phyloP scores from a whole-genome alignment of 2,797 vertebrate genomes.

The Thamnophis elegans region DNA sequence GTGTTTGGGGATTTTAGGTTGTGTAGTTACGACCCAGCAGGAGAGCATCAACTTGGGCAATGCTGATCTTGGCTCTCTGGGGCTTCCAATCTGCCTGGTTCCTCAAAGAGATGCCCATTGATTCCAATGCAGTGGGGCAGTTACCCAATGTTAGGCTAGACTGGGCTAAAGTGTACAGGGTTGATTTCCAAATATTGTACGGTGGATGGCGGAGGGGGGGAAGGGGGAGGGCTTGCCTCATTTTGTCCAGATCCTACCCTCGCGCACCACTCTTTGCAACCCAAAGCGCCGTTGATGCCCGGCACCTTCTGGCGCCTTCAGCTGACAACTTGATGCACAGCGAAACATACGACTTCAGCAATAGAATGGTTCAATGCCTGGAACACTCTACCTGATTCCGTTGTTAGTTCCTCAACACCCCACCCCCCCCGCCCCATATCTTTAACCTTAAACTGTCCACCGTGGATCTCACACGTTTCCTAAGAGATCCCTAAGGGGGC shows the following conservation, averaged over 20 bases:
- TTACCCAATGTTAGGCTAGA: neutral
- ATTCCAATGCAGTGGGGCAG: neutral
- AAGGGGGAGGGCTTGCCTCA: neutral
- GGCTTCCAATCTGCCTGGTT: neutral
- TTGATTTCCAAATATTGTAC: neutral
- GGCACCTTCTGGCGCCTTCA: neutral
- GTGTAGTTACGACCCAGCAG: neutral
- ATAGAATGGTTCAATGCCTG: no score
- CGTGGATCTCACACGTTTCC: no score
- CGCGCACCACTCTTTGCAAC: neutral
- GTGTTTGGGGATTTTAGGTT: neutral
- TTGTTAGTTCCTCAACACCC: no score
- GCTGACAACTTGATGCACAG: neutral
- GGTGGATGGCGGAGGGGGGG: no score
- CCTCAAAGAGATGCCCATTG: neutral
- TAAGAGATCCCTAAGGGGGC: no score
- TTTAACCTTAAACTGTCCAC: no score
- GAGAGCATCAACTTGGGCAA: neutral
- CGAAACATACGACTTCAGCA: neutral
- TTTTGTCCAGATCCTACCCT: neutral
- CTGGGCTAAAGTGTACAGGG: neutral
- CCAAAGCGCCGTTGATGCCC: neutral
- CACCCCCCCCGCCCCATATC: no score
- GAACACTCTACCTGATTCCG: no score
- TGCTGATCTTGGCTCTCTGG: neutral